Base-by-base conservation (phyloP, 2,113 vertebrate genomes). In the Thermophis baileyi region DNA sequence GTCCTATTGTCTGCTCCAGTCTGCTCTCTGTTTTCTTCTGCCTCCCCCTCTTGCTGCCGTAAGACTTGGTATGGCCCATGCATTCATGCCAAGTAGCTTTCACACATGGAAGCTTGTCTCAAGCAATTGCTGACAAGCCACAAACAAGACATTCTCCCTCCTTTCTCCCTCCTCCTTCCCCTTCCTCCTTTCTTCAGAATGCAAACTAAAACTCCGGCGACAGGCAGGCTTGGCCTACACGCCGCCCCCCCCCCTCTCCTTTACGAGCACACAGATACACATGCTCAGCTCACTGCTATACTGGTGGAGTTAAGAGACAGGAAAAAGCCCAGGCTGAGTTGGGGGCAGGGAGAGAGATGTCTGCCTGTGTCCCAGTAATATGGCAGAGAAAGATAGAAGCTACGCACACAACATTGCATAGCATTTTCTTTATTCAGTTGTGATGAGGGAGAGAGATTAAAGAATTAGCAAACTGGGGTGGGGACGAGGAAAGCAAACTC, bases 41-140 rank as follows among this genome's bases (percentile, higher is more conserved):
- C 94, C 97, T 98, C 97, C 98, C 98, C 98, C 98, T 98, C 98
- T 98, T 95, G 97, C 96, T 92, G 96, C 96, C 92, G 96, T 91
- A 95, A 94, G 97, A 98, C 98, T 99, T 99, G 98, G 98, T 99
- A 98, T 97, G 49, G 97, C 97, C 98, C 98, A 97, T 98, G 98
- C 98, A 98, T 99, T 98, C 98, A 98, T 98, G 98, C 98, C 98
- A 98, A 98, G 98, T 98, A 97, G 98, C 98, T 98, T 98, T 99
- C 98, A 98, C 98, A 98, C 98, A 98, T 98, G 98, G 98, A 98
- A 98, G 98, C 98, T 98, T 98, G 98, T 98, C 98, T 98, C 98
- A 97, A 98, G 98, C 98, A 98, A 98, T 98, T 98, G 98, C 98
- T 99, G 98, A 99, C 98, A 98, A 98, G 98, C 98, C 98, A 98